phyloP scores from a whole-genome alignment of 2,797 vertebrate genomes.

The Toxotes lorentzi region DNA sequence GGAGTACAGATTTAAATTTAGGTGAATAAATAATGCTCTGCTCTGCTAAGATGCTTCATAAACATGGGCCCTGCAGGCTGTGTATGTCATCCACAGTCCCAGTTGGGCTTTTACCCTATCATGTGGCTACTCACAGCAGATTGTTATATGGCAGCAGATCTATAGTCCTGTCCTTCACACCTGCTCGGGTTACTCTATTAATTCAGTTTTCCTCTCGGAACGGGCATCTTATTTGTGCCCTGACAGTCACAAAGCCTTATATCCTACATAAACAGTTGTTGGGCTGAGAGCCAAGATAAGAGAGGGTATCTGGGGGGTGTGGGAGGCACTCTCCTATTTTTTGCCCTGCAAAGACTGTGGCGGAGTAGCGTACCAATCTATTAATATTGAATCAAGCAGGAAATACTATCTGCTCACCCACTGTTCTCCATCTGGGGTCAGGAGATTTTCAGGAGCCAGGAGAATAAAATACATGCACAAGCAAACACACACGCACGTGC shows the following conservation, averaged over 20 bases:
- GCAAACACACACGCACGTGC: background rate
- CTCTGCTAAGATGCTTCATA: background rate
- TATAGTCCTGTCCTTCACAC: constrained; percentile 50
- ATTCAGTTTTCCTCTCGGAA: constrained; percentile 53
- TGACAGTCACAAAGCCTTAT: constrained; percentile 38
- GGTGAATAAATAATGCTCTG: background rate
- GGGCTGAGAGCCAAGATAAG: constrained; percentile 45
- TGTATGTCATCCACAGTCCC: constrained; percentile 22
- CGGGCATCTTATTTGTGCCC: constrained; percentile 36
- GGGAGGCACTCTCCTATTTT: constrained; percentile 16
- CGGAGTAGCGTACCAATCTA: constrained; percentile 67
- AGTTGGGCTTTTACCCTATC: constrained; percentile 22
- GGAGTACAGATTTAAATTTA: constrained; percentile 5
- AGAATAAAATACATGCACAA: constrained; percentile 44
- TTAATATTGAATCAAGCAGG: constrained; percentile 80
- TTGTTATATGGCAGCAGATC: constrained; percentile 48
- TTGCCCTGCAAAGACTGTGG: constrained; percentile 37
- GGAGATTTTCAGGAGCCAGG: constrained; percentile 56
- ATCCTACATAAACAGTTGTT: constrained; percentile 48
- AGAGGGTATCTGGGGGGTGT: background rate
- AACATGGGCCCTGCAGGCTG: constrained; percentile 13
- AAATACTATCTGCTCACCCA: constrained; percentile 73
- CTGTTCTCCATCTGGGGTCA: constrained; percentile 66
- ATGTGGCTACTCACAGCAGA: constrained; percentile 26
- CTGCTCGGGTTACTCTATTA: constrained; percentile 61